Evolutionary conservation across 2,797 vertebrate genomes (phyloP), one percentile per base, ranked within the genome.

Genomic region (Hippopotamyrus pictus): DNA sequence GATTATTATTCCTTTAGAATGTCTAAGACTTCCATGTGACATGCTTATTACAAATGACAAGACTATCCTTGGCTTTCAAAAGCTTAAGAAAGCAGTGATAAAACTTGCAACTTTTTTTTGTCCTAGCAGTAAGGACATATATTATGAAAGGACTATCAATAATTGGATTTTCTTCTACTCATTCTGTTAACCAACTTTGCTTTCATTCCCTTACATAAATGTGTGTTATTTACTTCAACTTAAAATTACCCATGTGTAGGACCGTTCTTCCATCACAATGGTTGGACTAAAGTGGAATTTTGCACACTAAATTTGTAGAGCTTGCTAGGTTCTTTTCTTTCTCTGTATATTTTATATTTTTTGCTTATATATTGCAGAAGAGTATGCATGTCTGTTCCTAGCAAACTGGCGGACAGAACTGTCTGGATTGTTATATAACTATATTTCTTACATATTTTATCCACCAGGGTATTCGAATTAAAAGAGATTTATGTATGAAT

Each of bases 51-150:
- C 94, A 95, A 96, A 96, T 95, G 94, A 94, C 92, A 94, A 93
- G 94, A 94, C 96, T 95, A 95, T 94, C 91, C 91, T 17, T 86
- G 69, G 95, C 94, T 96, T 96, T 96, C 94, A 95, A 95, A 94
- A 94, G 95, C 95, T 96, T 95, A 95, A 93, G 93, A 91, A 92
- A 93, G 92, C 92, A n/a, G 87, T 90, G 90, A 93, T 93, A 92
- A 89, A 89, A 89, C 94, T 1, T n/a, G 2, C 17, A 29, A 50
- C 57, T 41, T 50, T 25, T 25, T 50, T 29, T 53, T 29, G 48
- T 51, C 22, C 5, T 48, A 29, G 22, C 46, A 29, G 25, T 51
- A 54, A 51, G 84, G 25, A 29, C 14, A 86, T 51, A 51, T 14
- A 82, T 8, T 85, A 25, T 85, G 83, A 22, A 48, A 51, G 37